Evolutionary conservation across 2,888 invertebrate species (phyloP), one percentile per base, ranked within the genome.

Genomic region (Lycia hirtaria): DNA sequence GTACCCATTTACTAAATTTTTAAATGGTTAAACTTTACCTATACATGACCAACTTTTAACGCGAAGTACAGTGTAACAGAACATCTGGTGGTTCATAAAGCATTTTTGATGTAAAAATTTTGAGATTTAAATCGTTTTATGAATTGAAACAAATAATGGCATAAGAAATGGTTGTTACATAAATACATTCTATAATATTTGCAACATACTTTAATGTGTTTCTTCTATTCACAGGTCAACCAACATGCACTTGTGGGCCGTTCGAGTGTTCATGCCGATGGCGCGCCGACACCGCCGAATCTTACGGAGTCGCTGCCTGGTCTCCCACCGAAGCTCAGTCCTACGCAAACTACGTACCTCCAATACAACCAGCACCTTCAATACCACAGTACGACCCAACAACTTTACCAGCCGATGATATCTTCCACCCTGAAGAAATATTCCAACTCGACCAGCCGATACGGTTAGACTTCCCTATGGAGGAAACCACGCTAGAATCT

Each of bases 341-440:
- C 3, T 89, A 86, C 75, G 75, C 76, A 70, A 72, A 81, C 61
- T 83, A 89, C 83, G 77, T 74, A 47, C 79, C 83, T 0, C 75
- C 80, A 14, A 70, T 71, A 1, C 78, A 77, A 1, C 73, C 81
- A 14, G 72, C 81, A 3, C 81, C 85, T 7, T 74, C 91, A 6
- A 88, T 86, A 22, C 87, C 77, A 52, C 87, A 71, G 17, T 94
- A 93, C 85, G 95, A 95, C 69, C 94, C 95, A 50, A 88, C 93
- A 0, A 85, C 93, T 0, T 87, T 95, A 19, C 93, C 94, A 40
- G 90, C 93, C 0, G 93, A 94, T 35, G 95, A 96, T 71, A 89
- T 95, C 20, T 96, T 96, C 77, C 95, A 95, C 74, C 95, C 96
- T 0, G 96, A 96, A 75, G 96, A 96, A 80, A 96, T 96, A 62